phyloP scores from a whole-genome alignment of 2,113 vertebrate genomes.

The Ondatra zibethicus region DNA sequence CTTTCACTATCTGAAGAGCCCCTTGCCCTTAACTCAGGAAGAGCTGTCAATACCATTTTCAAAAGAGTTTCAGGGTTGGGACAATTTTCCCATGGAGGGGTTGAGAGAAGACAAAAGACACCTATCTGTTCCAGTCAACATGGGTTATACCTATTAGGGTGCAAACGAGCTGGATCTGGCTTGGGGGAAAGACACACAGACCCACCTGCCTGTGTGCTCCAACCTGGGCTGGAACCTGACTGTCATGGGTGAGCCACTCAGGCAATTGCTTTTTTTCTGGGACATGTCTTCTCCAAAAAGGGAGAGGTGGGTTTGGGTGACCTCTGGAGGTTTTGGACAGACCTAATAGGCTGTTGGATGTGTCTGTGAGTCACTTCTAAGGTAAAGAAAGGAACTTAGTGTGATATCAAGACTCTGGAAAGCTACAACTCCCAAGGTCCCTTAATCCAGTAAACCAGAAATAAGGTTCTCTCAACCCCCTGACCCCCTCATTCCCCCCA shows the following conservation, averaged over 20 bases:
- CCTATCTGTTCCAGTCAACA: neutral
- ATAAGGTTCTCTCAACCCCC: neutral
- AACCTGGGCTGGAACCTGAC: neutral
- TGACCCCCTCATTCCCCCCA: neutral
- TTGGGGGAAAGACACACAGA: too few species aligned
- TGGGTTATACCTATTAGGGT: neutral
- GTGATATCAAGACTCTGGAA: neutral
- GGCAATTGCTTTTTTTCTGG: neutral
- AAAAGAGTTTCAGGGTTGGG: neutral
- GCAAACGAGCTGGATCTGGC: neutral
- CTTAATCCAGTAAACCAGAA: neutral
- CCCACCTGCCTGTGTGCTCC: neutral
- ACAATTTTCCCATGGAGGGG: neutral
- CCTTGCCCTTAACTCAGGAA: neutral
- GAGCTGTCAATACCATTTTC: neutral
- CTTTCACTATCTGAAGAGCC: neutral
- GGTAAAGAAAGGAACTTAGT: conserved; percentile 36
- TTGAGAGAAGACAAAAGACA: neutral
- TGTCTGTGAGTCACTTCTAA: conserved; percentile 25
- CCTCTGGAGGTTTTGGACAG: neutral
- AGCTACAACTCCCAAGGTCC: neutral
- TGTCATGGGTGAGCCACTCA: neutral
- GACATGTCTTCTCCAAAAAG: neutral
- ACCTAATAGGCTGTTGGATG: neutral
- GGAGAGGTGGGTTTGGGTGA: neutral